Percentiles rank a stretch among this genome's conserved stretches.
Conservation (phyloP, 1,140 invertebrate genomes). For the Pogonus chalceus region DNA sequence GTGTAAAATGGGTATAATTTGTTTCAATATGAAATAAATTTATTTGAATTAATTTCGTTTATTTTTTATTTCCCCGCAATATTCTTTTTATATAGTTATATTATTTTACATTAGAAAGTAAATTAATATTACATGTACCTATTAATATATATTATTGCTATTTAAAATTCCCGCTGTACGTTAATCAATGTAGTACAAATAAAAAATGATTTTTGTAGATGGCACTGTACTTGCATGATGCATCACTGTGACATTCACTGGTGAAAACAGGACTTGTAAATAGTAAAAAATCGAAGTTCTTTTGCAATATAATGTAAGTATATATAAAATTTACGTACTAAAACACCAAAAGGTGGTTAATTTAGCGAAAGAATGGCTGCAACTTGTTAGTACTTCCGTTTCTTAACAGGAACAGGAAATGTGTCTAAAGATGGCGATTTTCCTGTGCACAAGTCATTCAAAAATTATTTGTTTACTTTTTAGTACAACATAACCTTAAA, state of each 20-base stretch:
- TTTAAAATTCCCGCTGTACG: neutral
- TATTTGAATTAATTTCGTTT: neutral
- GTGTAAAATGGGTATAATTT: slow-evolving; percentile 7
- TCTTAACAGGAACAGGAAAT: slow-evolving; percentile 35
- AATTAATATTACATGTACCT: no score
- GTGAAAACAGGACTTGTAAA: neutral
- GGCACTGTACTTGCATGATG: neutral
- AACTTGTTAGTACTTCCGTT: slow-evolving; percentile 27
- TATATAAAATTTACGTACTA: neutral
- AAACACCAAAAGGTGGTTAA: neutral
- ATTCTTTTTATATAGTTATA: no score
- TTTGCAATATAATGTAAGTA: neutral
- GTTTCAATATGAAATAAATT: slow-evolving; percentile 4
- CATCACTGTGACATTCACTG: neutral
- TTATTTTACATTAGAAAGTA: no score
- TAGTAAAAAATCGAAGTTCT: neutral
- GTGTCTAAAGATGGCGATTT: slow-evolving; percentile 28
- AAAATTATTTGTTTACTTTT: slow-evolving; percentile 14
- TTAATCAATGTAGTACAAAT: neutral
- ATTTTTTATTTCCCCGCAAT: no score
- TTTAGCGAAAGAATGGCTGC: slow-evolving; percentile 22
- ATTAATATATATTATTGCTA: neutral
- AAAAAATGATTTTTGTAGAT: neutral
- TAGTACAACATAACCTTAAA: slow-evolving; percentile 9
- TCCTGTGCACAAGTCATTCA: slow-evolving; percentile 18